phyloP scores from a whole-genome alignment of 2,888 invertebrate genomes.

The Alitta virens region DNA sequence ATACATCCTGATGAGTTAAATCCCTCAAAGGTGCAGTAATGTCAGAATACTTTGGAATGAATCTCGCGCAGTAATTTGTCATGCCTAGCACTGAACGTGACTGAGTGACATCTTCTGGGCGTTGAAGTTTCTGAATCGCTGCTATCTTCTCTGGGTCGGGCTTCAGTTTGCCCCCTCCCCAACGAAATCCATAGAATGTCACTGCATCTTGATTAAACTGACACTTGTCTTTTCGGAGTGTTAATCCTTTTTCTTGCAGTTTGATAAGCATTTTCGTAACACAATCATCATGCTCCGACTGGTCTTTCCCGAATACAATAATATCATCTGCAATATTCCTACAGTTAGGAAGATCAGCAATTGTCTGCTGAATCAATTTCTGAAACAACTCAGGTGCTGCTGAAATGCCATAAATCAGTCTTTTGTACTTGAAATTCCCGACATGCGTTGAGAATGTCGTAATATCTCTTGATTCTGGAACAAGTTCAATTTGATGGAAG shows the following conservation, averaged over 20 bases:
- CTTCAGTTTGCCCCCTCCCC: not conserved
- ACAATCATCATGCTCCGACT: not conserved
- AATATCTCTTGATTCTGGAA: slow-evolving; percentile 5
- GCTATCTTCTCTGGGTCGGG: not conserved
- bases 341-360: not conserved
- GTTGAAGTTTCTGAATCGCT: slow-evolving; percentile 25
- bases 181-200: slow-evolving; percentile 5
- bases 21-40: not conserved
- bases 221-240: not conserved
- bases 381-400: slow-evolving; percentile 12
- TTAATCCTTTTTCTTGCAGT: slow-evolving; percentile 3
- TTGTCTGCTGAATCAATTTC: not conserved
- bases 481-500: slow-evolving; percentile 16
- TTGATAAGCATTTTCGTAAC: slow-evolving; percentile 16
- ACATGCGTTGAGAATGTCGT: slow-evolving; percentile 10
- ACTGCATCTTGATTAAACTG: not conserved
- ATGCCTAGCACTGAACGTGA: slow-evolving; percentile 32
- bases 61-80: slow-evolving; percentile 10
- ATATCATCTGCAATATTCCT: slow-evolving; percentile 6
- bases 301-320: not conserved
- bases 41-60: not conserved
- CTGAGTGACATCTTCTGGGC: slow-evolving; percentile 28
- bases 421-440: slow-evolving; percentile 12
- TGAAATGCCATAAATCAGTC: slow-evolving; percentile 7
- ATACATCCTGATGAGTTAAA: not conserved